These are phyloP conservation scores for Pasiphila rectangulata DNA, from an alignment of 2,888 invertebrate species.

Conservation along the genomic window DNA sequence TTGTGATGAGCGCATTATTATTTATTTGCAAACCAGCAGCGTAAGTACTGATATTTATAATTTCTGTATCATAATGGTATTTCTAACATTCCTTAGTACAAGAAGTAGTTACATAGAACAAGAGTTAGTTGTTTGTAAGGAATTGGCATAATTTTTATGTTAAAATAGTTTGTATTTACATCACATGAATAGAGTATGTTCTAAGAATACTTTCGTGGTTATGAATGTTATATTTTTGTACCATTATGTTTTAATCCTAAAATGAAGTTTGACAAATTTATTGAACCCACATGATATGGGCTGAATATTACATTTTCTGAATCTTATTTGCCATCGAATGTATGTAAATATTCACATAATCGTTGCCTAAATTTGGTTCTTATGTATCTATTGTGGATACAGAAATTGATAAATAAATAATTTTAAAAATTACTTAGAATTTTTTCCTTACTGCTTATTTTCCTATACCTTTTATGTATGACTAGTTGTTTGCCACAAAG, in stretches of 20 bases:
- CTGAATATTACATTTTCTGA: constrained; percentile 47
- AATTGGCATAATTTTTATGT: constrained; percentile 45
- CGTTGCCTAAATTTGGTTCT: constrained; percentile 60
- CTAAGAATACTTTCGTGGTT: constrained; percentile 42
- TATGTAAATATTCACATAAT: constrained; percentile 57
- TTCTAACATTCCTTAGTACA: constrained; percentile 61
- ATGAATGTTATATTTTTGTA: constrained; percentile 56
- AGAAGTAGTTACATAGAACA: constrained; percentile 63
- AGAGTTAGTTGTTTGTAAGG: constrained; percentile 43
- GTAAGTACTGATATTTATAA: constrained; percentile 68
- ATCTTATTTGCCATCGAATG: constrained; percentile 35
- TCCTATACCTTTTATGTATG: too few species aligned
- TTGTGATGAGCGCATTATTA: constrained; percentile 60
- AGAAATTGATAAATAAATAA: constrained; percentile 80
- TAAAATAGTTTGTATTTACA: constrained; percentile 43
- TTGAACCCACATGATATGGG: constrained; percentile 28
- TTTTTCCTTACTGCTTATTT: constrained; percentile 23
- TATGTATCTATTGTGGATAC: constrained; percentile 77
- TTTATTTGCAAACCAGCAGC: constrained; percentile 66
- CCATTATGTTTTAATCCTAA: constrained; percentile 38
- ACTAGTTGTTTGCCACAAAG: too few species aligned
- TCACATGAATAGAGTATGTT: constrained; percentile 52
- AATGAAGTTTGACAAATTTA: constrained; percentile 24
- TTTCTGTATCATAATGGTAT: constrained; percentile 76
- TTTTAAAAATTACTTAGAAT: constrained; percentile 43